Evolutionary conservation across 1,140 invertebrate genomes (phyloP), one percentile per base, ranked within the genome.

Genomic region (Trinorchestia longiramus): DNA sequence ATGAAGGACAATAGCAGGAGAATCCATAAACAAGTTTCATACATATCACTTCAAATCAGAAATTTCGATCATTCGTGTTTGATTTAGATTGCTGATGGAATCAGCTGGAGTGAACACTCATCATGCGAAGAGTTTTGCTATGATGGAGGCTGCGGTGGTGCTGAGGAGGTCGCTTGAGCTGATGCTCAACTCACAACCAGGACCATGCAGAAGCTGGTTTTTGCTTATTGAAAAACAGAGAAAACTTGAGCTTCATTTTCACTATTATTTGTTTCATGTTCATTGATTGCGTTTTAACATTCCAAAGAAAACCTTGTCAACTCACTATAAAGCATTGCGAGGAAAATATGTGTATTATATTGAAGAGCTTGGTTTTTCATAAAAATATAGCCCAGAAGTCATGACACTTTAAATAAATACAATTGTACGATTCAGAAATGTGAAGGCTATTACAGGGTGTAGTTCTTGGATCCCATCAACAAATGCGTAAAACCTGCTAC

Each of bases 51-150:
- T 41, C 41, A 77, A 77, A 36, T 19, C 42, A 41, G 43, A 90
- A 90, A 90, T 90, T 90, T 28, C 41, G 43, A 90, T 43, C 88
- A 90, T 90, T 90, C 88, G 88, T 41, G 88, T 90, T 90, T 90
- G 88, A 90, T 90, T 43, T 90, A 41, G 43, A 90, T 90, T 90
- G 43, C 88, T 90, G 88, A 90, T 42, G 43, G 43, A 42, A 41
- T 90, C 28, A 90, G 88, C 19, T 28, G n/a, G 88, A 90, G 43
- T 28, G 23, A 90, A 77, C 62, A 28, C 62, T 77, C 62, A 36
- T 77, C 62, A 77, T 77, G 62, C 62, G 62, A 77, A 77, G 62
- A 53, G 6, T 19, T 19, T 53, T 8, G 28, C 15, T 11, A 36
- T 77, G 62, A 1, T 77, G 62, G 62, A 77, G 62, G 62, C 62